Percentiles rank a stretch among this genome's conserved stretches.
These are phyloP conservation scores for Platycnemis pennipes DNA, from an alignment of 2,888 invertebrate species.

Conservation along the genomic window DNA sequence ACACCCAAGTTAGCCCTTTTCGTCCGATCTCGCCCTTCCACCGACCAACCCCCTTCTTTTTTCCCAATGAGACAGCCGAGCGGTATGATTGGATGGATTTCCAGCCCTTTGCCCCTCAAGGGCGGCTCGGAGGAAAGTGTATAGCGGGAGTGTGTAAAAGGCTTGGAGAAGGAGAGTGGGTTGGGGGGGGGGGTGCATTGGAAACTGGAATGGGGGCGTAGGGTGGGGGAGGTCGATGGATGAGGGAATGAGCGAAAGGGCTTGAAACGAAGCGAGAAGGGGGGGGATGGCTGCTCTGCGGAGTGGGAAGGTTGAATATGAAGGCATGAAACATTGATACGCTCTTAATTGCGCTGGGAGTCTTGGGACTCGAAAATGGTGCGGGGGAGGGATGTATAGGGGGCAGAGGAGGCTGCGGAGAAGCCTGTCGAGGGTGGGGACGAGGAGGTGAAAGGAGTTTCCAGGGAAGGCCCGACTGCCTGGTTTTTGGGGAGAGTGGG, in stretches of 20 bases:
- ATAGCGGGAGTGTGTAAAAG: neutral
- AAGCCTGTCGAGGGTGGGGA: neutral
- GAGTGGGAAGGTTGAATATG: conserved; percentile 55
- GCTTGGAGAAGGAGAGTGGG: neutral
- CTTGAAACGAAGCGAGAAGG: neutral
- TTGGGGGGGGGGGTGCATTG: neutral
- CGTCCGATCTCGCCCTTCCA: neutral
- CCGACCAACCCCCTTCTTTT: neutral
- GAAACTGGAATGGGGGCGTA: neutral
- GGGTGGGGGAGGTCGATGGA: neutral
- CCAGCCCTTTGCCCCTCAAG: conserved; percentile 45
- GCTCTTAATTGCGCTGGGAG: conserved; percentile 65
- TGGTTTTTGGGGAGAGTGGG: no score
- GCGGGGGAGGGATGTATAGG: conserved; percentile 29
- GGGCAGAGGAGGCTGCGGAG: neutral
- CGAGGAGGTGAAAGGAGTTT: neutral
- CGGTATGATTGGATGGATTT: conserved; percentile 64
- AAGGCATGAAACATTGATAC: conserved; percentile 68
- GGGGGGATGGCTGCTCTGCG: neutral
- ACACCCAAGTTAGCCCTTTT: conserved; percentile 30
- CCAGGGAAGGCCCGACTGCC: neutral
- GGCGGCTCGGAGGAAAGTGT: neutral
- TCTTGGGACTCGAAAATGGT: conserved; percentile 61
- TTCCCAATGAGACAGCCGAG: conserved; percentile 55
- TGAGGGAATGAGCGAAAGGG: neutral